phyloP scores from a whole-genome alignment of 2,113 vertebrate species.

The Neogale vison region DNA sequence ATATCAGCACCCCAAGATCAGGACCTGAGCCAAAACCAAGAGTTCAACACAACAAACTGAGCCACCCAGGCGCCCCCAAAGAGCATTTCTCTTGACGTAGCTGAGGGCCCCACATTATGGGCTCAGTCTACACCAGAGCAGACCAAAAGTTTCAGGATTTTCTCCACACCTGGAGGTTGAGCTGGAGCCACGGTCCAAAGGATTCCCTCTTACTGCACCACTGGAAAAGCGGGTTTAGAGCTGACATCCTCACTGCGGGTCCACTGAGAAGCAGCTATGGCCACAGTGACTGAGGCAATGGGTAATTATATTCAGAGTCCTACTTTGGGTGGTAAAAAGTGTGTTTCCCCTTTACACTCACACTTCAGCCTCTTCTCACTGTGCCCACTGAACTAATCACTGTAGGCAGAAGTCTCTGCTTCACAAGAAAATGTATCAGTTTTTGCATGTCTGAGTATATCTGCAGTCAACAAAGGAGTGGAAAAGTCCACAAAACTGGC shows the following conservation, averaged over 20 bases:
- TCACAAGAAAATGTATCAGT: neutral
- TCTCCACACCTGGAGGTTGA: neutral
- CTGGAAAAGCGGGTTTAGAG: neutral
- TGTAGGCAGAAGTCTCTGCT: neutral
- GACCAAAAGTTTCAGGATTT: neutral
- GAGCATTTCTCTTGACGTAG: neutral
- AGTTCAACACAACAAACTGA: neutral
- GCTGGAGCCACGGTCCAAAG: neutral
- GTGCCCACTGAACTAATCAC: neutral
- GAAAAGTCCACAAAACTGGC: neutral
- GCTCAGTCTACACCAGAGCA: neutral
- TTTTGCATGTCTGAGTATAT: neutral
- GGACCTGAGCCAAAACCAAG: neutral
- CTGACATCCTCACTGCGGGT: neutral
- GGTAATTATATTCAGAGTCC: neutral
- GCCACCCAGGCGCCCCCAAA: neutral
- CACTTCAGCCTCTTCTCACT: neutral
- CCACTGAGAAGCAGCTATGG: neutral
- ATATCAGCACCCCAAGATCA: neutral
- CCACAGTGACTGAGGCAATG: neutral
- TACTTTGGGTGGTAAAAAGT: neutral
- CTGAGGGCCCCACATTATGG: neutral
- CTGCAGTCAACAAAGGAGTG: neutral
- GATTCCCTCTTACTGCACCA: neutral
- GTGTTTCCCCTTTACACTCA: neutral